Evolutionary conservation across 1,140 invertebrate genomes (phyloP).

Genomic region (Listronotus oregonensis): DNA sequence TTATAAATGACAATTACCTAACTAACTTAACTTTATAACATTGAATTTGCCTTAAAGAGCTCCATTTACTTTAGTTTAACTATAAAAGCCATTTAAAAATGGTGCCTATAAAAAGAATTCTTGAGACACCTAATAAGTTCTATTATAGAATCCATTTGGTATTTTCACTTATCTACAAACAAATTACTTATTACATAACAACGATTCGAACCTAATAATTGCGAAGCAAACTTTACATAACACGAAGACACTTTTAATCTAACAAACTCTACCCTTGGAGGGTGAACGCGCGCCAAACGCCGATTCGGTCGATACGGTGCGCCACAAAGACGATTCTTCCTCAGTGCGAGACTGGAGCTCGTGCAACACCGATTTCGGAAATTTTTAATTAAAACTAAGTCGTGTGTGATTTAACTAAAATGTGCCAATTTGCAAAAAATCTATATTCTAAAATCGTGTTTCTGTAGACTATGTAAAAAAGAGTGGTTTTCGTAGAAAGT

Average conservation of each 20-base stretch:
- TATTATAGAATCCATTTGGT: no score
- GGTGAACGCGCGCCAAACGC: constrained; percentile 15
- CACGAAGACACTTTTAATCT: constrained; percentile 1
- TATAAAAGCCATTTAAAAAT: no score
- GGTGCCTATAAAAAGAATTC: no score
- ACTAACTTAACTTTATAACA: no score
- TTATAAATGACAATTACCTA: no score
- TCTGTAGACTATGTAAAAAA: constrained; percentile 20
- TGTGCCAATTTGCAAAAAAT: background rate
- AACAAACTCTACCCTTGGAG: constrained; percentile 1
- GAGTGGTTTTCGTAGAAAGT: constrained; percentile 6
- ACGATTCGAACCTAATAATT: background rate
- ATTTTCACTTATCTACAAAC: no score
- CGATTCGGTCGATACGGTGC: constrained; percentile 29
- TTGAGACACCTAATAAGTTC: no score
- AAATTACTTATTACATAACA: no score
- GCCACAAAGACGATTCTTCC: constrained; percentile 27
- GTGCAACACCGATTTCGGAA: constrained; percentile 6
- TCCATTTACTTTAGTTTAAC: no score
- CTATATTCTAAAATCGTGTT: constrained; percentile 7
- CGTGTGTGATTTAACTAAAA: no score
- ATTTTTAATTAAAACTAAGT: background rate
- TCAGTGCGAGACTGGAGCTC: constrained; percentile 9
- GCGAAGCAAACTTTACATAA: background rate
- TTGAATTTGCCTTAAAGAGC: no score